Evolutionary conservation across 2,888 invertebrate genomes (phyloP).

Genomic region (Dorcus hopei): DNA sequence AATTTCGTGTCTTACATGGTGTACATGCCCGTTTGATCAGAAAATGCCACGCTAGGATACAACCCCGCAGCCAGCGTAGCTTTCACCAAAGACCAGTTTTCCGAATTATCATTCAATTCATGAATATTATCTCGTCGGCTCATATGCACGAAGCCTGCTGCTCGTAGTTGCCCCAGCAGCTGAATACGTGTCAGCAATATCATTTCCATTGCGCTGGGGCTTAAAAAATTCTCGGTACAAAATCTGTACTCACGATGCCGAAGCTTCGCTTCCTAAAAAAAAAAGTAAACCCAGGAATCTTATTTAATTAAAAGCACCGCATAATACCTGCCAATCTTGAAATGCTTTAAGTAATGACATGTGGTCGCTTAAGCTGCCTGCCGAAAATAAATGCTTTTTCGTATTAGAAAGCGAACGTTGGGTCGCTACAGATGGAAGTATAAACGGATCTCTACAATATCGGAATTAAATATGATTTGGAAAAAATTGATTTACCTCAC

Average conservation of each 20-base stretch:
- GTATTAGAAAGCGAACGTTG: conserved; percentile 61
- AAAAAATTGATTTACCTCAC: too few species aligned
- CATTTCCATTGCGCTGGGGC: conserved; percentile 84
- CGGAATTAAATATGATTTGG: conserved; percentile 25
- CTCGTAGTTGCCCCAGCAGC: conserved; percentile 75
- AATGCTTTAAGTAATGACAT: conserved; percentile 80
- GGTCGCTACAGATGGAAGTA: conserved; percentile 67
- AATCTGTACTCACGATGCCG: conserved; percentile 65
- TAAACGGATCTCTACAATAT: conserved; percentile 66
- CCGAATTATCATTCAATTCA: conserved; percentile 78
- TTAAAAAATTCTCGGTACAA: conserved; percentile 74
- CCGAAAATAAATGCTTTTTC: conserved; percentile 66
- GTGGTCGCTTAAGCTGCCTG: conserved; percentile 84
- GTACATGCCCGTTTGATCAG: conserved; percentile 46
- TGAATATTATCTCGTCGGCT: conserved; percentile 64
- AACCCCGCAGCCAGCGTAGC: conserved; percentile 83
- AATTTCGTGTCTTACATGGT: conserved; percentile 43
- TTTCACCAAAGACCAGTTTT: conserved; percentile 89
- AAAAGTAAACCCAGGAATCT: background rate
- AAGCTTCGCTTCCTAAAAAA: conserved; percentile 53
- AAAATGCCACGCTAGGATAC: conserved; percentile 79
- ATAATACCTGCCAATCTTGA: conserved; percentile 56
- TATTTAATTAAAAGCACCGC: conserved; percentile 3
- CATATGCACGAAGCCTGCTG: conserved; percentile 68
- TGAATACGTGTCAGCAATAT: conserved; percentile 82